These are phyloP conservation scores for Pentalonia nigronervosa DNA, from an alignment of 1,140 invertebrate genomes.

Conservation along the genomic window DNA sequence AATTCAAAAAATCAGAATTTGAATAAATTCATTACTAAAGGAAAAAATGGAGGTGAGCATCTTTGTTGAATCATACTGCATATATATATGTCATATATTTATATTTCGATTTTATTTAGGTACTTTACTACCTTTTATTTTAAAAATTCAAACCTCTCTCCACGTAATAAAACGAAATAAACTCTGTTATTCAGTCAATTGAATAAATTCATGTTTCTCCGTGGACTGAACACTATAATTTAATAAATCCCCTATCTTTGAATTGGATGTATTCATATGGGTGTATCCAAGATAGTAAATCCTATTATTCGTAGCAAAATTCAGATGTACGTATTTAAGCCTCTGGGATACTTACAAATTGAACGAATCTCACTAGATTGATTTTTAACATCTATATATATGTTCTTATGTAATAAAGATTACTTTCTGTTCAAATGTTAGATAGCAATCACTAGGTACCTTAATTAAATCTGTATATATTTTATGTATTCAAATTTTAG, in stretches of 20 bases:
- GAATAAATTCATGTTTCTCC: conserved; percentile 3
- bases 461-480: not conserved
- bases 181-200: not conserved
- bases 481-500: not conserved
- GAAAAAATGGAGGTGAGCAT: not conserved
- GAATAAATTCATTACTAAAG: not conserved
- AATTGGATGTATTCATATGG: not conserved
- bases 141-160: not conserved
- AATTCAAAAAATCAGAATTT: not conserved
- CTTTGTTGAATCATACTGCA: not conserved
- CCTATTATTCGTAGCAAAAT: not conserved
- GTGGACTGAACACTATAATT: not conserved
- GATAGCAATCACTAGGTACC: not conserved
- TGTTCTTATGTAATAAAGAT: not conserved
- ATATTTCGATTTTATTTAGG: not conserved
- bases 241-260: not conserved
- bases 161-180: not conserved
- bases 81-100: not conserved
- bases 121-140: not conserved
- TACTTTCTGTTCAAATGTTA: not conserved
- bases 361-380: conserved; percentile 1
- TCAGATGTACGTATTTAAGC: not conserved
- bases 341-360: not conserved
- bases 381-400: conserved; percentile 20
- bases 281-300: not conserved